Evolutionary conservation across 2,888 invertebrate genomes (phyloP), one percentile per base, ranked within the genome.

Genomic region (Drosophila yooni): DNA sequence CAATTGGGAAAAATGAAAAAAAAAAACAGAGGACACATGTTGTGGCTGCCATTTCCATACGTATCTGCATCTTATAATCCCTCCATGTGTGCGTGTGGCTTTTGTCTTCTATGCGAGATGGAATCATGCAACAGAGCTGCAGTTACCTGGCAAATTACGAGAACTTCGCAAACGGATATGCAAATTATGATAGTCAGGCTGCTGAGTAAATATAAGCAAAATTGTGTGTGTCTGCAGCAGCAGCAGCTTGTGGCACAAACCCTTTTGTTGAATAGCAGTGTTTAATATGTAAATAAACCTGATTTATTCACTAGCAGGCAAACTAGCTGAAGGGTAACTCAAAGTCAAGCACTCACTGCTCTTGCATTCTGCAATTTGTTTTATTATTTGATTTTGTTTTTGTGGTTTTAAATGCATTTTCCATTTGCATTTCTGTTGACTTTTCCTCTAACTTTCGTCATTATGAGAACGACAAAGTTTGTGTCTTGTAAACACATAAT

Each of bases 131-230:
- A 51, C 31, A 10, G 50, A 58, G 13, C 48, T 21, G 27, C 79
- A 64, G 57, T 54, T 51, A 66, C 61, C 66, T 64, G 73, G 48
- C 13, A 54, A 61, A 72, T 64, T 64, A 72, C 61, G 77, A 48
- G 63, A 50, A 63, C 61, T 66, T 61, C 61, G 18, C 67, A 62
- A 48, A 48, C 25, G 53, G 18, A 68, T 66, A 88, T 82, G 85
- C 66, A 82, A 85, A 88, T 88, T 63, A 52, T 76, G 62, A 65
- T 60, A 67, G 79, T 69, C 53, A 51, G 71, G 51, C 63, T 59
- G 68, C 53, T 61, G 61, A 63, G 51, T 46, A 52, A 56, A 67
- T 43, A 74, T 15, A 43, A 52, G n/a, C 27, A n/a, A 27, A 33
- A 21, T 43, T 25, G 7, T 46, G 46, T 8, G 15, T 25, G 21